Conservation (phyloP, 2,888 invertebrate species). For the Tetanocera ferruginea region DNA sequence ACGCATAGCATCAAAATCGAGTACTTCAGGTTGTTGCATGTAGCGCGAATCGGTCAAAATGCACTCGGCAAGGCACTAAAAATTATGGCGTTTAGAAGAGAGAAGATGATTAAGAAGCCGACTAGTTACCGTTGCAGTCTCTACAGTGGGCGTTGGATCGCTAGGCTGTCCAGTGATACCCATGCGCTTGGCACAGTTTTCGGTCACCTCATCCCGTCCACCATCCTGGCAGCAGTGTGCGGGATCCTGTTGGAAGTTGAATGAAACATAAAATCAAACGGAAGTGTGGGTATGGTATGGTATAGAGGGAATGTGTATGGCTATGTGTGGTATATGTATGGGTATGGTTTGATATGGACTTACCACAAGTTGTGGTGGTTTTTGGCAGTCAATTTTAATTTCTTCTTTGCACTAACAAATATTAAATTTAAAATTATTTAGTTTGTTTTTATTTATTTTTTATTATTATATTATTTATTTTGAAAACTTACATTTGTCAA, state of each 20-base stretch:
- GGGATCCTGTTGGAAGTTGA: slow-evolving; percentile 57
- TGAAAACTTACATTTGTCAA: slow-evolving; percentile 44
- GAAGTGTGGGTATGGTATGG: too few relatives aligned
- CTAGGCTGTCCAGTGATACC: slow-evolving; percentile 53
- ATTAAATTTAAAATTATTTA: slow-evolving; percentile 40
- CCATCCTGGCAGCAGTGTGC: slow-evolving; percentile 64
- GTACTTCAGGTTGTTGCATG: slow-evolving; percentile 53
- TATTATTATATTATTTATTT: not conserved
- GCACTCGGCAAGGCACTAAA: slow-evolving; percentile 67
- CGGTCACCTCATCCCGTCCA: slow-evolving; percentile 59
- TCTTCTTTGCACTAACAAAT: slow-evolving; percentile 34
- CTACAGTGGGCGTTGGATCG: slow-evolving; percentile 53
- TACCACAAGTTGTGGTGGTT: slow-evolving; percentile 66
- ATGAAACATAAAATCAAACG: slow-evolving; percentile 2
- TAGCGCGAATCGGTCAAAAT: slow-evolving; percentile 62
- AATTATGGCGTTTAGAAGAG: not conserved
- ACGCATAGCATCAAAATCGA: slow-evolving; percentile 55
- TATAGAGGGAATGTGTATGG: too few relatives aligned
- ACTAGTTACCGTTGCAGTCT: slow-evolving; percentile 58
- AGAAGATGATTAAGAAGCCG: not conserved
- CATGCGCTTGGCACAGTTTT: slow-evolving; percentile 59
- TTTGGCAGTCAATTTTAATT: slow-evolving; percentile 60
- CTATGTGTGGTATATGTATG: too few relatives aligned
- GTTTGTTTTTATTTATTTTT: slow-evolving; percentile 21
- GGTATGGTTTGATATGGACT: slow-evolving; percentile 43